phyloP scores from a whole-genome alignment of 2,797 vertebrate genomes.

The Leucoraja ocellata region DNA sequence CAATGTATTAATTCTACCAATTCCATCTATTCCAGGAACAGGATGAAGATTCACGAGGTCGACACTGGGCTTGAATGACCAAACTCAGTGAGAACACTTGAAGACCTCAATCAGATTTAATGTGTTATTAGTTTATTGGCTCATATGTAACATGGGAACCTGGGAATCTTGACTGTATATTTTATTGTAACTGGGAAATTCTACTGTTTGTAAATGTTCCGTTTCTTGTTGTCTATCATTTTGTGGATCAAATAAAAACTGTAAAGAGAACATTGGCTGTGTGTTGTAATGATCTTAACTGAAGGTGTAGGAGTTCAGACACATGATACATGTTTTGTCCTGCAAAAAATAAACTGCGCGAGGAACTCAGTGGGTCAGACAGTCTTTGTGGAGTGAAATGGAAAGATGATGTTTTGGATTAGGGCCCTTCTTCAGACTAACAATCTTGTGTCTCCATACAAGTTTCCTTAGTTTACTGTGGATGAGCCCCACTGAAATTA shows the following conservation, averaged over 20 bases:
- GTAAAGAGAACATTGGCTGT: neutral
- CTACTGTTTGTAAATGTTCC: neutral
- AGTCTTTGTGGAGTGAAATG: no score
- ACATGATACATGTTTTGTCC: no score
- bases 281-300: no score
- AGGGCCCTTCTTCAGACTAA: no score
- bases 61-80: neutral
- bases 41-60: neutral
- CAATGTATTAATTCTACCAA: neutral
- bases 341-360: no score
- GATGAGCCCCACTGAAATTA: no score
- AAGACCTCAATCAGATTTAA: neutral
- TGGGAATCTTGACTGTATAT: neutral
- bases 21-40: neutral
- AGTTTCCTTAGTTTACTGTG: no score
- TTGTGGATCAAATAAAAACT: neutral
- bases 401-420: no score
- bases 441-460: no score
- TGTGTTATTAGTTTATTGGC: neutral
- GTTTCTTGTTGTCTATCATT: neutral
- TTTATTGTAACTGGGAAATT: neutral
- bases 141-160: neutral
- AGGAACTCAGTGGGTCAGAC: no score
- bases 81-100: neutral
- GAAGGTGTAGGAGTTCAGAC: no score